phyloP scores from a whole-genome alignment of 1,140 invertebrate genomes.

The Drosophila ohnishii region DNA sequence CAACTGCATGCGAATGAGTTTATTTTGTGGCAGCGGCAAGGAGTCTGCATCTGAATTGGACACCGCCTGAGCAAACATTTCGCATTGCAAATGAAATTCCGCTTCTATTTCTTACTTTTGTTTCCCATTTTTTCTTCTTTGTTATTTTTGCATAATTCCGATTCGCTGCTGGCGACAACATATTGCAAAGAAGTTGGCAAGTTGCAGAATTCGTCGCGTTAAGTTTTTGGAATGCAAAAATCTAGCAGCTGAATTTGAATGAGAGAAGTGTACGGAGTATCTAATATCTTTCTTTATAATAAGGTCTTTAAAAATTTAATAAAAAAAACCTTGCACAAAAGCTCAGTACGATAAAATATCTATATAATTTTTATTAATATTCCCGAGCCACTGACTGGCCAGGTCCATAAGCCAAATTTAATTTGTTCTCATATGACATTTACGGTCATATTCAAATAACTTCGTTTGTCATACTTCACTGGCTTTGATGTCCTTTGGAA shows the following conservation, averaged over 20 bases:
- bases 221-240: conserved; percentile 27
- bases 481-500: conserved; percentile 65
- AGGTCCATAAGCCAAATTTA: conserved; percentile 71
- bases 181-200: conserved; percentile 61
- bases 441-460: conserved; percentile 75
- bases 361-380: conserved; percentile 10
- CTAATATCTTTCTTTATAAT: neutral
- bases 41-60: conserved; percentile 28
- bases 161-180: conserved; percentile 68
- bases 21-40: conserved; percentile 3
- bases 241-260: conserved; percentile 15
- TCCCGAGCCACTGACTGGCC: conserved; percentile 17
- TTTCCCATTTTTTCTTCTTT: conserved; percentile 43
- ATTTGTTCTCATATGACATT: conserved; percentile 76
- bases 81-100: conserved; percentile 74
- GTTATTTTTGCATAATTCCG: conserved; percentile 76
- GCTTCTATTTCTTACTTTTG: conserved; percentile 75
- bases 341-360: conserved; percentile 21
- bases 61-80: conserved; percentile 61
- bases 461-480: conserved; percentile 73
- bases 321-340: conserved; percentile 11
- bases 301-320: no score
- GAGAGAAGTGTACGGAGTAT: neutral
- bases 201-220: conserved; percentile 30
- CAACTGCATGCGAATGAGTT: conserved; percentile 77